Base-by-base conservation (phyloP, 2,797 vertebrate genomes). In the Podargus strigoides region DNA sequence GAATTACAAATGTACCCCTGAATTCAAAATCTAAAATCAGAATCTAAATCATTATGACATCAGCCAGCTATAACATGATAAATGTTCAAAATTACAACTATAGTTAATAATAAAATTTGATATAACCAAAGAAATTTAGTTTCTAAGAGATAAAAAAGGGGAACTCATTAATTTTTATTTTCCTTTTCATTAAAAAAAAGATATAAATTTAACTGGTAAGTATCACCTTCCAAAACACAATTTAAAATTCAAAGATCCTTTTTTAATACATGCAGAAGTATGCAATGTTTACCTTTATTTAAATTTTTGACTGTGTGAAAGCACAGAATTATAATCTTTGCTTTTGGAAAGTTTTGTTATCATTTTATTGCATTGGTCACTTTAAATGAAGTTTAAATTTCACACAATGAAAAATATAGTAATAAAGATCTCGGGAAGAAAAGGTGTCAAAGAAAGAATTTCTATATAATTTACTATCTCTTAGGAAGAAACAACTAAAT, bases 91-190 rank as follows among this genome's bases (percentile, higher is more conserved):
- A 42, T 62, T 58, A 50, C 3, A 55, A 37, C 46, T 27, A 21
- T 5, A 26, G 3, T 23, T 84, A 47, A 32, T 27, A 60, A n/a
- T 32, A 64, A 23, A 55, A 56, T 13, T 50, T 52, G 55, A 60
- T 32, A 50, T 19, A 59, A 64, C 2, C 3, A 37, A 59, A 55
- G 14, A 28, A n/a, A 46, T 27, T 55, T 1, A 2, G 0, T 55
- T 78, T 64, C 36, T 77, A 42, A 22, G 4, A 13, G 5, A 5
- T 37, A 78, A 63, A 26, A 52, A 10, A 55, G 6, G 64, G 6
- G 81, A 69, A 22, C 3, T 0, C 5, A 4, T 18, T 59, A 11
- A 16, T 24, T 66, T 50, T 37, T 42, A 5, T n/a, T n/a, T n/a
- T n/a, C n/a, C n/a, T n/a, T n/a, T n/a, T n/a, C n/a, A n/a, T n/a